Evolutionary conservation across 2,113 vertebrate species (phyloP).

Genomic region (Copsychus sechellarum): DNA sequence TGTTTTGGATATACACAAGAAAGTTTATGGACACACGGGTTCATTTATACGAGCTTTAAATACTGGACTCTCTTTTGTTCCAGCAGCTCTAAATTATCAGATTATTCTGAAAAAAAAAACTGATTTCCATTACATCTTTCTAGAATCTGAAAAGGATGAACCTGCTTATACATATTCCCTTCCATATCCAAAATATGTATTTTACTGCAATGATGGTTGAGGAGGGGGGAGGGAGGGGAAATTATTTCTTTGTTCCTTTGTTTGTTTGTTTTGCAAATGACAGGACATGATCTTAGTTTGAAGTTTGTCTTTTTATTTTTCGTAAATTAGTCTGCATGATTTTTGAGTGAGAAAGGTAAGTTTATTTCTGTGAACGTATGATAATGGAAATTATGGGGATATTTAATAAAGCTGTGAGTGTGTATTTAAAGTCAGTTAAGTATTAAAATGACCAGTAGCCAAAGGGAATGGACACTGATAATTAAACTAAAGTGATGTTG

Average conservation of each 20-base stretch:
- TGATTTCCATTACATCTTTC: background rate
- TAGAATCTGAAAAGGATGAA: background rate
- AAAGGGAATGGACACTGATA: slow-evolving; percentile 72
- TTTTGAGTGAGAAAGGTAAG: slow-evolving; percentile 57
- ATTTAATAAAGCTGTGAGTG: slow-evolving; percentile 61
- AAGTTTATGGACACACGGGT: background rate
- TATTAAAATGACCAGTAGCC: slow-evolving; percentile 68
- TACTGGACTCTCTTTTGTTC: background rate
- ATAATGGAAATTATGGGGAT: slow-evolving; percentile 6
- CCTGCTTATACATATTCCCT: background rate
- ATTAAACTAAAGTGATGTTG: slow-evolving; percentile 67
- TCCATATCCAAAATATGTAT: background rate
- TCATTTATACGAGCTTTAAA: background rate
- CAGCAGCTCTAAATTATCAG: background rate
- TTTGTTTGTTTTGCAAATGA: background rate
- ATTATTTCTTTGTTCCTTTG: background rate
- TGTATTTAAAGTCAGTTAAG: slow-evolving; percentile 59
- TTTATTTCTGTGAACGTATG: slow-evolving; percentile 59
- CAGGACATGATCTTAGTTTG: background rate
- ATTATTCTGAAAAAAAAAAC: background rate
- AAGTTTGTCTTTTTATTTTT: slow-evolving; percentile 20
- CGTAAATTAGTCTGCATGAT: slow-evolving; percentile 49
- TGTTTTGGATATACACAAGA: background rate
- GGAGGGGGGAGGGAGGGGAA: background rate
- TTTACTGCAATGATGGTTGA: background rate